Evolutionary conservation across 1,140 invertebrate genomes (phyloP).

Genomic region (Hyles euphorbiae): DNA sequence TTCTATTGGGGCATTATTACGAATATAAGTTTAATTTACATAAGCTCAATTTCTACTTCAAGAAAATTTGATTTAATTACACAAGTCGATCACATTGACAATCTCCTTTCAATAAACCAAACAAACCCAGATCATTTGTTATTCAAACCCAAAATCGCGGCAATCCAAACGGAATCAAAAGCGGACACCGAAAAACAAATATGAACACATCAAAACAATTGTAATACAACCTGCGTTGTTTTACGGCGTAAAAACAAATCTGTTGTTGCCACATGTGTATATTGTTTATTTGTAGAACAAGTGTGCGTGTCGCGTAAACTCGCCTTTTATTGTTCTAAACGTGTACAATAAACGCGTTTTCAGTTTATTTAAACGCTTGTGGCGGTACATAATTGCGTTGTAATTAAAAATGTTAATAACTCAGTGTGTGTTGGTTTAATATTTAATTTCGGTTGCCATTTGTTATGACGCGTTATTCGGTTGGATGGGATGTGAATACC

Average conservation of each 20-base stretch:
- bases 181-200: no score
- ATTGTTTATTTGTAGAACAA: conserved; percentile 42
- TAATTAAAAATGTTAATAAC: conserved; percentile 32
- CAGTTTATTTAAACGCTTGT: conserved; percentile 26
- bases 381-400: conserved; percentile 23
- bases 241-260: conserved; percentile 4
- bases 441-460: conserved; percentile 12
- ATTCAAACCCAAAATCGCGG: no score
- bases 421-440: conserved; percentile 5
- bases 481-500: neutral
- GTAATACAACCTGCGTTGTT: no score
- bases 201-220: no score
- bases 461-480: conserved; percentile 5
- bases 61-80: no score
- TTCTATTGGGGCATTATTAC: no score
- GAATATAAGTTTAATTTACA: no score
- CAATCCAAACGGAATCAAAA: no score
- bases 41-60: no score
- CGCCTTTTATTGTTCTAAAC: conserved; percentile 44
- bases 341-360: conserved; percentile 30
- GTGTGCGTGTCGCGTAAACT: conserved; percentile 41
- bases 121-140: no score
- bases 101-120: no score
- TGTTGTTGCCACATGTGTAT: conserved; percentile 11
- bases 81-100: no score